Base-by-base conservation (phyloP, 2,113 vertebrate species). In the Syrmaticus mikado region DNA sequence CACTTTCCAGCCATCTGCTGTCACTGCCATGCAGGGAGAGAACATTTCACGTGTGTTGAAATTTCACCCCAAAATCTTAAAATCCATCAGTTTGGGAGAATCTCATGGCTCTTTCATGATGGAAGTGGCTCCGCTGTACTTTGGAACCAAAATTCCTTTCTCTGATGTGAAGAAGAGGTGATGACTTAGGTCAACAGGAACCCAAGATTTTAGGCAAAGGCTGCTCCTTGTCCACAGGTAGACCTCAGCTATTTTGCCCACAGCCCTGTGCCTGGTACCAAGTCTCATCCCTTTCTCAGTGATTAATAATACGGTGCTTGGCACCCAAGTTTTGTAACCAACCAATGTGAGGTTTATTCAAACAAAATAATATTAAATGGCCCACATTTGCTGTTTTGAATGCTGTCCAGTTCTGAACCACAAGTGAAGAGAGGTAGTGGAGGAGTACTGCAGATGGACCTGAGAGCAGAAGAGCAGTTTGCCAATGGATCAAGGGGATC, bases 291-390 rank as follows among this genome's bases (percentile, higher is more conserved):
- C 8, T 36, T 25, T 41, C 13, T 24, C 30, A 6, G 30, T 16
- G n/a, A 53, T 38, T 28, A 61, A 14, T n/a, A 32, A 10, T 50
- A 48, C 9, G 32, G 6, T 17, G 64, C 48, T 20, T 27, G 12
- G n/a, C 32, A 58, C 21, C 8, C 13, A 32, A n/a, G 25, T 0
- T 50, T 15, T 13, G 43, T 20, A 2, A 19, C 20, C 30, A 46
- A 21, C 32, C 50, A 4, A 20, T 0, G 2, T 18, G 53, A n/a
- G 12, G 2, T 84, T 84, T 48, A 8, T 8, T 55, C 77, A 21
- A 20, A 17, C 5, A 4, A 22, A 66, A 38, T 18, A 15, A 15
- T 15, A 2, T 36, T 2, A 4, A 82, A 41, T 2, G 1, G 1
- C 25, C 3, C 76, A 19, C 2, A 28, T 67, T n/a, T 12, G 11